Evolutionary conservation across 2,113 vertebrate species (phyloP), one percentile per base, ranked within the genome.

Genomic region (Lophochroa leadbeateri): DNA sequence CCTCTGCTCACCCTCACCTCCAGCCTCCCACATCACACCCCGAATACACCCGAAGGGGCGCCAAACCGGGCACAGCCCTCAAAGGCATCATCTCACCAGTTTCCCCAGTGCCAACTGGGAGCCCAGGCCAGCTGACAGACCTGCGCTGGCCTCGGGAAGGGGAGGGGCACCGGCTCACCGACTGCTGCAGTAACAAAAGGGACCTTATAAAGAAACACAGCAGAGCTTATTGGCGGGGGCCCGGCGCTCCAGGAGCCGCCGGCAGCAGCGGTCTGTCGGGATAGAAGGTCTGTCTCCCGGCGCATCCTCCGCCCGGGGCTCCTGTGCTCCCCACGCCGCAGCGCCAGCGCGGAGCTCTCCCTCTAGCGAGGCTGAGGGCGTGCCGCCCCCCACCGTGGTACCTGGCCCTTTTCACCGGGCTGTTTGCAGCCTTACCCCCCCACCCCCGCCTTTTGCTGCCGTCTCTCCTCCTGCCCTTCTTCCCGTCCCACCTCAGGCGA

Each of bases 171-270:
- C 11, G 11, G 44, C 68, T 74, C 89, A 18, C 44, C 24, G 49
- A 15, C 20, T 33, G 77, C 83, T 16, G 86, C 77, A 28, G 49
- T 31, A 52, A 91, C 89, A 63, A 41, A 65, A 92, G 64, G 76
- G 71, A 31, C 91, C 91, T 94, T 92, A 86, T 78, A 89, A 91
- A 92, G 89, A 16, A 65, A 21, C 44, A 35, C 80, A 78, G 89
- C 44, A 3, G 58, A 47, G 88, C 82, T 29, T 11, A 10, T 29
- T 11, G 86, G 71, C 63, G 23, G 52, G 23, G 43, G n/a, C 24
- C 18, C 17, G 31, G 55, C 7, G 58, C 72, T 23, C 52, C 53
- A 6, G 88, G 84, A 35, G 68, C 21, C 25, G 57, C 63, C 33
- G 11, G 85, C 53, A n/a, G 91, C 85, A 15, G 39, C 31, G 57